Evolutionary conservation across 2,113 vertebrate species (phyloP).

Genomic region (Stegostoma tigrinum): DNA sequence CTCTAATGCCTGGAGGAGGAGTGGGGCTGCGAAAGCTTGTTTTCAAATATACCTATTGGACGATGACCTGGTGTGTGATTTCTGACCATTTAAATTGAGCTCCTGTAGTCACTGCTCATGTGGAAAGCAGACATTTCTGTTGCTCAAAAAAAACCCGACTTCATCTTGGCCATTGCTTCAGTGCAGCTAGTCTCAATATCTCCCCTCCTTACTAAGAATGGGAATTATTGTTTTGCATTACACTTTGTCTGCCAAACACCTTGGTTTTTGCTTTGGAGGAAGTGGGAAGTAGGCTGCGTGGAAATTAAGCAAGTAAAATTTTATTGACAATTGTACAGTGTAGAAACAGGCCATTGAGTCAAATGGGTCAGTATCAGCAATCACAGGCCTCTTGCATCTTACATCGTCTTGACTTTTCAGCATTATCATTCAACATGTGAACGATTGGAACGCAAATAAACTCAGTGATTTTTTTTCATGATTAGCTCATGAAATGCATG

Average conservation of each 20-base stretch:
- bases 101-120: neutral
- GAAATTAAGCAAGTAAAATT: neutral
- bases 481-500: neutral
- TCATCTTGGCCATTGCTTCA: neutral
- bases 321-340: neutral
- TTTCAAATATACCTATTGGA: no score
- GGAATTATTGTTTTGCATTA: neutral
- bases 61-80: no score
- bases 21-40: no score
- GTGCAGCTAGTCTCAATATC: neutral
- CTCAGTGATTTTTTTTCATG: no score
- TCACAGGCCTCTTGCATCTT: neutral
- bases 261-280: neutral
- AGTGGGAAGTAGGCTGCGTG: neutral
- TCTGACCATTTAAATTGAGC: neutral
- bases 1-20: no score
- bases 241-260: neutral
- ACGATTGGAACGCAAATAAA: neutral
- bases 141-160: neutral
- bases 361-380: no score
- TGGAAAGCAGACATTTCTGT: neutral
- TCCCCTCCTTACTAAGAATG: neutral
- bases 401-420: neutral
- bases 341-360: neutral
- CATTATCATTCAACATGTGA: neutral